A percentile compares a stretch with the other conserved stretches of the same genome.
Evolutionary conservation across 2,797 vertebrate species (phyloP).

Genomic region (Phoxinus dragarum): DNA sequence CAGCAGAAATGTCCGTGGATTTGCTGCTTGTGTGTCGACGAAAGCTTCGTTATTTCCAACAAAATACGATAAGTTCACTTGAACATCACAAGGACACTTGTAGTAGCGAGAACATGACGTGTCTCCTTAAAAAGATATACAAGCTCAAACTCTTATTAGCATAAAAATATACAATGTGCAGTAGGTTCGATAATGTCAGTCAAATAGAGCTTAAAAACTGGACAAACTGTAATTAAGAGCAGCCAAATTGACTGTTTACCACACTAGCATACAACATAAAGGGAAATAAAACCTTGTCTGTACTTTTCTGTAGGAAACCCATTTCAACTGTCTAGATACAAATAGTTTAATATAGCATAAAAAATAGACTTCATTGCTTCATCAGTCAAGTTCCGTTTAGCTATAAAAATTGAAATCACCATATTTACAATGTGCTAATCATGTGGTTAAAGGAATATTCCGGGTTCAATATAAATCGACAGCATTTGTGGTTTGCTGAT

Average conservation of each 20-base stretch:
- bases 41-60: slow-evolving; percentile 53
- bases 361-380: slow-evolving; percentile 80
- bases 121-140: slow-evolving; percentile 66
- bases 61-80: slow-evolving; percentile 69
- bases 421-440: slow-evolving; percentile 79
- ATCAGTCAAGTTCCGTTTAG: slow-evolving; percentile 73
- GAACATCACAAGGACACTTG: slow-evolving; percentile 78
- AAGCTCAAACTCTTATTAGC: slow-evolving; percentile 68
- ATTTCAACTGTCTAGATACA: slow-evolving; percentile 68
- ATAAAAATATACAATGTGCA: slow-evolving; percentile 69
- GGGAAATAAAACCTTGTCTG: slow-evolving; percentile 40
- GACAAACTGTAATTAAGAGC: slow-evolving; percentile 55
- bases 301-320: slow-evolving; percentile 54
- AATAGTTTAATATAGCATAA: slow-evolving; percentile 75
- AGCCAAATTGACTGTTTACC: slow-evolving; percentile 36
- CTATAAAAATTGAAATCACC: slow-evolving; percentile 77
- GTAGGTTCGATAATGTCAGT: slow-evolving; percentile 56
- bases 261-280: slow-evolving; percentile 31
- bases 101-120: slow-evolving; percentile 71
- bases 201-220: slow-evolving; percentile 55
- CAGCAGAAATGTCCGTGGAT: slow-evolving; percentile 56
- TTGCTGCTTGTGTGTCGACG: slow-evolving; percentile 42
- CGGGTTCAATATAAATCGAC: slow-evolving; percentile 19
- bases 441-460: slow-evolving; percentile 56
- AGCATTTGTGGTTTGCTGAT: background rate